Base-by-base conservation (phyloP, 2,113 vertebrate species). In the Oenanthe oenanthe region DNA sequence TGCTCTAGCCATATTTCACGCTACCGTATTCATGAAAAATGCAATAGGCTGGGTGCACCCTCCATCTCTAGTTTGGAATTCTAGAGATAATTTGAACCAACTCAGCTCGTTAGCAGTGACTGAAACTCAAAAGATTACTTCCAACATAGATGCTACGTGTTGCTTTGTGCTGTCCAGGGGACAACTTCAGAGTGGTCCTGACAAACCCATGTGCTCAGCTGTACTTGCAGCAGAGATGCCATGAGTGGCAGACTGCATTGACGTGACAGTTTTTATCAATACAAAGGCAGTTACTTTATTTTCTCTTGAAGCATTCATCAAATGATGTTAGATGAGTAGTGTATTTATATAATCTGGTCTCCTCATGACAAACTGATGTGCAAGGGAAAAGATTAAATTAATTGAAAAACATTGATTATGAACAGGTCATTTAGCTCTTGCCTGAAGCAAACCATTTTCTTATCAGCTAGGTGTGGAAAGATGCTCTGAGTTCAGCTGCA, bases 361-460 rank as follows among this genome's bases (percentile, higher is more conserved):
- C 63, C 67, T 89, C 72, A 76, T 60, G 75, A 94, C 85, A 89
- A 89, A 85, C 78, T 58, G 74, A 74, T 71, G 71, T 76, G 20
- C 51, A 94, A 85, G 67, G 93, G 58, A 95, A 94, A 94, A 96
- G 60, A 93, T 85, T 50, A 96, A 94, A 89, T 85, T 95, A 93
- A 91, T 82, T 88, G 84, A 93, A 89, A 94, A 89, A 63, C 40
- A 51, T 74, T 80, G 66, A 76, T 89, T 88, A 85, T 90, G 72
- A 94, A 95, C 74, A 96, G 78, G 83, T 90, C 89, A 67, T 88
- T 91, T 93, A 94, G 51, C 40, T 92, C 63, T 77, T 84, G 92
- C 94, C 95, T 88, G 61, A 47, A 71, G 92, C 78, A 88, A 92
- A 79, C 36, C n/a, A 48, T 43, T 36, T 89, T 36, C 34, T 88